These are phyloP conservation scores for Orthonyx spaldingii DNA, from an alignment of 2,113 vertebrate species.

Conservation along the genomic window DNA sequence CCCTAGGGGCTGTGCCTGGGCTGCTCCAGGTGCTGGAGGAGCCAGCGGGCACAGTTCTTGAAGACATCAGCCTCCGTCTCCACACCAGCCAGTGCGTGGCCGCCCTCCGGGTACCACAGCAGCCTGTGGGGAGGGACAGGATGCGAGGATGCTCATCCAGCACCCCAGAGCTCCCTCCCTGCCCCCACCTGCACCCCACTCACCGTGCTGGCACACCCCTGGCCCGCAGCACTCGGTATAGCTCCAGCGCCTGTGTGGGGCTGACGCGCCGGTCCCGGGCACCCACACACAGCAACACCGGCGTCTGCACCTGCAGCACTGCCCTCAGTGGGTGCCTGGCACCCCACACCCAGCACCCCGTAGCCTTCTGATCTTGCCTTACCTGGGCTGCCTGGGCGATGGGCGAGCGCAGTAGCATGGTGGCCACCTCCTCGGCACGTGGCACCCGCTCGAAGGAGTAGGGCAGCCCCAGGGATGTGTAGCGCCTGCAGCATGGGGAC, in stretches of 20 bases:
- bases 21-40: slow-evolving; percentile 68
- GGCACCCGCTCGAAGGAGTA: slow-evolving; percentile 79
- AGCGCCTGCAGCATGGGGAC: slow-evolving; percentile 62
- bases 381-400: slow-evolving; percentile 74
- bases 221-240: slow-evolving; percentile 79
- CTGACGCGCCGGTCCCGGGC: slow-evolving; percentile 77
- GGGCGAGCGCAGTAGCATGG: slow-evolving; percentile 78
- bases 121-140: slow-evolving; percentile 48
- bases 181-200: background rate
- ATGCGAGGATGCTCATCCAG: background rate
- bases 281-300: slow-evolving; percentile 78
- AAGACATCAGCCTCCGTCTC: slow-evolving; percentile 76
- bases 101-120: slow-evolving; percentile 78
- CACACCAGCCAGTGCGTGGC: slow-evolving; percentile 74
- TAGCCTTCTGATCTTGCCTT: background rate
- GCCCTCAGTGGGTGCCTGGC: rapidly evolving
- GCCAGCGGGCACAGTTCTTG: slow-evolving; percentile 74
- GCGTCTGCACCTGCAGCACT: slow-evolving; percentile 69
- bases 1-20: background rate
- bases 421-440: slow-evolving; percentile 61
- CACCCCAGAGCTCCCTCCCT: background rate
- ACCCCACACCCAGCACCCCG: rapidly evolving
- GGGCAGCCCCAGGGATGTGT: slow-evolving; percentile 72
- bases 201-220: slow-evolving; percentile 71
- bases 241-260: slow-evolving; percentile 80